These are phyloP conservation scores for Epizoanthus stellaris DNA, from an alignment of 92 coral and sea anemone genomes.

Conservation along the genomic window DNA sequence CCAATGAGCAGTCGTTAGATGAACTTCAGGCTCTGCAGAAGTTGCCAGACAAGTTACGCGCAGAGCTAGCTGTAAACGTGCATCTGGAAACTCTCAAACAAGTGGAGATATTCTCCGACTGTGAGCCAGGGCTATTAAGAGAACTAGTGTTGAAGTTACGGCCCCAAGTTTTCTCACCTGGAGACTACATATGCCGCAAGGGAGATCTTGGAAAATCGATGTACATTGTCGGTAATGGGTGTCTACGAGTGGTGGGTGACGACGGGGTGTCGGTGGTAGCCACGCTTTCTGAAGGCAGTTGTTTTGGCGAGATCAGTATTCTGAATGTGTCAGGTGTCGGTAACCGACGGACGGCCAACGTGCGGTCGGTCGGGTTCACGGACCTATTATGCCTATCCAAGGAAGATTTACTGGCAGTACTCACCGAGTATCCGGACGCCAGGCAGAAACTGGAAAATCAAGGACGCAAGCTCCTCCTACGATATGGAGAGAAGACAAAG, in stretches of 20 bases:
- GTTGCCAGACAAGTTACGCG: slow-evolving; percentile 79
- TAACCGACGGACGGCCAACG: slow-evolving; percentile 82
- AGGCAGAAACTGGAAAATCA: slow-evolving; percentile 73
- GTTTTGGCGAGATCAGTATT: slow-evolving; percentile 91
- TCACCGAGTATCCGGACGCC: slow-evolving; percentile 87
- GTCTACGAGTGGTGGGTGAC: slow-evolving; percentile 78
- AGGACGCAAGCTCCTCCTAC: slow-evolving; percentile 62
- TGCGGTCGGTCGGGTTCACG: slow-evolving; percentile 85
- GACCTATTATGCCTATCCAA: slow-evolving; percentile 83
- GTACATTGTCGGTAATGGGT: slow-evolving; percentile 88
- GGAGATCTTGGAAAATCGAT: slow-evolving; percentile 90
- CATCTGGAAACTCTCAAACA: slow-evolving; percentile 78
- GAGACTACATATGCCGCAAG: slow-evolving; percentile 83
- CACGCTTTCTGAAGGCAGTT: slow-evolving; percentile 81
- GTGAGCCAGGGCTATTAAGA: slow-evolving; percentile 85
- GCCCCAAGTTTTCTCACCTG: slow-evolving; percentile 85
- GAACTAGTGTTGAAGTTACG: slow-evolving; percentile 79
- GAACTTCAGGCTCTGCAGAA: slow-evolving; percentile 64
- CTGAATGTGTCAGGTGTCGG: slow-evolving; percentile 79
- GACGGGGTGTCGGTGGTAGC: slow-evolving; percentile 74
- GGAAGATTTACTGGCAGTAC: slow-evolving; percentile 72
- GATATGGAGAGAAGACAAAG: not conserved
- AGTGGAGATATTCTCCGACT: slow-evolving; percentile 80
- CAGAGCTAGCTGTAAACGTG: slow-evolving; percentile 79
- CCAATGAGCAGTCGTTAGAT: slow-evolving; percentile 73